Percentiles rank a stretch among this genome's conserved stretches.
These are phyloP conservation scores for Ondatra zibethicus DNA, from an alignment of 2,113 vertebrate species.

Conservation along the genomic window DNA sequence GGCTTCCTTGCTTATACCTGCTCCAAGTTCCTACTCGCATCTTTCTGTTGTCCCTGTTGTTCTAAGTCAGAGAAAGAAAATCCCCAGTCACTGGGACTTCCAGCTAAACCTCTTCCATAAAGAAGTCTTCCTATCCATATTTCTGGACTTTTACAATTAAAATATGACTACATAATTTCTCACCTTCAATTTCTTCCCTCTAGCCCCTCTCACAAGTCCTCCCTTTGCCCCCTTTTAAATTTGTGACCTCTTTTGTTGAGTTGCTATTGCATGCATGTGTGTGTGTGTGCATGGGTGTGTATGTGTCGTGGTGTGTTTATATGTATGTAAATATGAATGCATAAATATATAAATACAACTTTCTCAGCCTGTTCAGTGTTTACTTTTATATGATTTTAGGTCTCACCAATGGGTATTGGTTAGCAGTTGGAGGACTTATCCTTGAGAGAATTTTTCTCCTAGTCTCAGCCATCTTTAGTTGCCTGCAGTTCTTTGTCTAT, in stretches of 20 bases:
- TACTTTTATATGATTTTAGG: neutral
- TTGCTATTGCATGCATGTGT: neutral
- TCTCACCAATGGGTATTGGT: neutral
- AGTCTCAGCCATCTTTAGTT: neutral
- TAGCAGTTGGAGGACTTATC: neutral
- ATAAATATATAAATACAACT: neutral
- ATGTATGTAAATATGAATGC: neutral
- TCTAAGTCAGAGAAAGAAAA: neutral
- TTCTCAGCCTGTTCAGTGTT: neutral
- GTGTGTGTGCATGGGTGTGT: neutral
- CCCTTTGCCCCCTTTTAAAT: neutral
- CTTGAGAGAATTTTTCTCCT: neutral
- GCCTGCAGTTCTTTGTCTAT: neutral
- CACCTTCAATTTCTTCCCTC: neutral
- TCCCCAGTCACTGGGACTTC: neutral
- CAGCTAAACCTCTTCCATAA: neutral
- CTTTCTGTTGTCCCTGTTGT: neutral
- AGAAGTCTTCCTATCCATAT: neutral
- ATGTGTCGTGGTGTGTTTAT: neutral
- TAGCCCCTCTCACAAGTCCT: neutral
- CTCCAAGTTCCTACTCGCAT: neutral
- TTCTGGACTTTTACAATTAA: neutral
- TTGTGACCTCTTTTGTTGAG: neutral
- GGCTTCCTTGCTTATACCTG: neutral
- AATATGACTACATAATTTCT: neutral